These are phyloP conservation scores for Leptinotarsa undecemlineata DNA, from an alignment of 1,140 invertebrate genomes.

Conservation along the genomic window DNA sequence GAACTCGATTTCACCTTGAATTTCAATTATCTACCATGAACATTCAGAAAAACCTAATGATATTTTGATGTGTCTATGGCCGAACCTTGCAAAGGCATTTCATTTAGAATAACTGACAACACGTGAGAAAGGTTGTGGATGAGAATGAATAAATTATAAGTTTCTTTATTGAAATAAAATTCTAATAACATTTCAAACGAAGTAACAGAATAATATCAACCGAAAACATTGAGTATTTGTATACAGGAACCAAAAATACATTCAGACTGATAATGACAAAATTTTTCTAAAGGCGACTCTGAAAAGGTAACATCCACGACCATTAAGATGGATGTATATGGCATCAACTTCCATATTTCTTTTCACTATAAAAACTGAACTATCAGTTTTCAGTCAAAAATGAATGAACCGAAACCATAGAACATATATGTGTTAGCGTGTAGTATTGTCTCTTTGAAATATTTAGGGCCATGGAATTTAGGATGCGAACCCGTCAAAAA, in stretches of 20 bases:
- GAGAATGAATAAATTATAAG: background rate
- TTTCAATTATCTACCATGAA: too few species aligned
- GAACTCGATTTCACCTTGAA: too few species aligned
- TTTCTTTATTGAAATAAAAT: conserved; percentile 39
- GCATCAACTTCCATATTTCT: too few species aligned
- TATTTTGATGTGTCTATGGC: too few species aligned
- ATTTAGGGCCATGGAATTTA: too few species aligned
- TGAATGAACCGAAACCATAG: background rate
- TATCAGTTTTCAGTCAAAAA: background rate
- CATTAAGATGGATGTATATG: too few species aligned
- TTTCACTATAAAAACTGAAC: background rate
- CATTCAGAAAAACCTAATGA: too few species aligned
- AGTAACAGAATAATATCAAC: background rate
- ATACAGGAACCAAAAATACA: background rate
- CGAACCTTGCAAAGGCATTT: too few species aligned
- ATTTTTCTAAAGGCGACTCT: background rate
- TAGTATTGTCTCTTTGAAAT: too few species aligned
- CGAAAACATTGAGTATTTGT: background rate
- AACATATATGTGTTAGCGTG: background rate
- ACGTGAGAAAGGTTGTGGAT: too few species aligned
- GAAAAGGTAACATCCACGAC: background rate
- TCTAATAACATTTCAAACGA: conserved; percentile 10
- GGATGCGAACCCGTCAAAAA: too few species aligned
- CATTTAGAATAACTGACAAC: too few species aligned
- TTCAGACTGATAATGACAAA: background rate